phyloP scores from a whole-genome alignment of 2,888 invertebrate species.

The Hydrotaea cyrtoneurina region DNA sequence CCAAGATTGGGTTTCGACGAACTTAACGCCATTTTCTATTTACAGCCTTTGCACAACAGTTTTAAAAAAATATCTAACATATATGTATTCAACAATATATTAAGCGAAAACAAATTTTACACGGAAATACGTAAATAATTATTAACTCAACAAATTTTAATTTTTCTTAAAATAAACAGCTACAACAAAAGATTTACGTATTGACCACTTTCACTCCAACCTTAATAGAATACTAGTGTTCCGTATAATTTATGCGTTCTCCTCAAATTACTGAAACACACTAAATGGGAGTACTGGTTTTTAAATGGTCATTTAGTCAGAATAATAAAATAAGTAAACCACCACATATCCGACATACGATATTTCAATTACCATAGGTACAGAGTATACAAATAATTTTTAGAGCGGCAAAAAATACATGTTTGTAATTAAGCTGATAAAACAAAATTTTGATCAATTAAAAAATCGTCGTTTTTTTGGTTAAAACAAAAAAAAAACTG shows the following conservation, averaged over 20 bases:
- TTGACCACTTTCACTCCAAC: too few species aligned
- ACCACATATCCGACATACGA: neutral
- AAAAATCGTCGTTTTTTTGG: neutral
- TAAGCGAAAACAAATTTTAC: too few species aligned
- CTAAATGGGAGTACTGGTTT: neutral
- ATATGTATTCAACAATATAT: too few species aligned
- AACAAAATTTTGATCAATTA: neutral
- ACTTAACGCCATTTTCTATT: too few species aligned
- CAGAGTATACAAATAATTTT: neutral
- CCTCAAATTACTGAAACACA: neutral
- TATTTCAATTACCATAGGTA: slow-evolving; percentile 15
- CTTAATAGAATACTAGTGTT: neutral
- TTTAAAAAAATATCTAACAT: too few species aligned
- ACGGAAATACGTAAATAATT: too few species aligned
- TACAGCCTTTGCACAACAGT: too few species aligned
- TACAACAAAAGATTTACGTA: too few species aligned
- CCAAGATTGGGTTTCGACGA: too few species aligned
- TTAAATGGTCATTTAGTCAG: neutral
- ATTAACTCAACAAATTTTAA: too few species aligned
- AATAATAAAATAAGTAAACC: neutral
- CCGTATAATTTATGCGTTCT: neutral
- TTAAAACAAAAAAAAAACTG: too few species aligned
- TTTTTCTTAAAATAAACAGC: too few species aligned
- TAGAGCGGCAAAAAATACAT: neutral
- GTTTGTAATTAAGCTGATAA: slow-evolving; percentile 8